Percentiles rank a stretch among this genome's conserved stretches.
phyloP scores from a whole-genome alignment of 2,797 vertebrate species.

The Echeneis naucrates region DNA sequence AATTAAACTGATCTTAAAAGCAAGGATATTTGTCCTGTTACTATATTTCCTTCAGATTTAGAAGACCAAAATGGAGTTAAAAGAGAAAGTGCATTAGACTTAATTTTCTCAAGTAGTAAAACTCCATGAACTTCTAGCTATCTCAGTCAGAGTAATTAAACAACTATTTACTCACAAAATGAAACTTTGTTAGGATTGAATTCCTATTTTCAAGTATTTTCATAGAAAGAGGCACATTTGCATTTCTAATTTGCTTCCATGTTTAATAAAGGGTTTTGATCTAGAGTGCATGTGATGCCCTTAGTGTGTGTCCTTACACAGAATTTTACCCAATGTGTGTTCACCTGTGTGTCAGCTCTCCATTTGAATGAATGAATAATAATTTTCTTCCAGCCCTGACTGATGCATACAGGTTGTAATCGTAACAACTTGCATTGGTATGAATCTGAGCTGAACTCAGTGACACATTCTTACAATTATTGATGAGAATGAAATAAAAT shows the following conservation, averaged over 20 bases:
- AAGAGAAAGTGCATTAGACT: no score
- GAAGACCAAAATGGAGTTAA: neutral
- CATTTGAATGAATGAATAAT: slow-evolving; percentile 21
- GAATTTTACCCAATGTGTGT: neutral
- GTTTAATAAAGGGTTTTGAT: neutral
- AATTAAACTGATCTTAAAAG: no score
- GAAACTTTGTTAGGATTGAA: no score
- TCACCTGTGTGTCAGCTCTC: neutral
- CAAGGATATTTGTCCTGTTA: no score
- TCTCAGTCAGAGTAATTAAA: neutral
- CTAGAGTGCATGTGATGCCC: neutral
- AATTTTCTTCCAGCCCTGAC: neutral
- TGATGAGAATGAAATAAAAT: slow-evolving; percentile 10
- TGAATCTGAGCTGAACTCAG: neutral
- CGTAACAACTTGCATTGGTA: neutral
- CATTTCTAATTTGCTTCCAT: neutral
- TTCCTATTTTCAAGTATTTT: no score
- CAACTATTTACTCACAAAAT: no score
- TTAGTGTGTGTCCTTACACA: neutral
- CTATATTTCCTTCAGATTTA: neutral
- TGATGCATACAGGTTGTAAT: slow-evolving; percentile 4
- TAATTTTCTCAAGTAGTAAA: no score
- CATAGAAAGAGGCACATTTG: no score
- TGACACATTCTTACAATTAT: slow-evolving; percentile 7
- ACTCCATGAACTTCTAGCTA: no score